A percentile compares a stretch with the other conserved stretches of the same genome.
Evolutionary conservation across 2,797 vertebrate genomes (phyloP).

Genomic region (Tadarida brasiliensis): DNA sequence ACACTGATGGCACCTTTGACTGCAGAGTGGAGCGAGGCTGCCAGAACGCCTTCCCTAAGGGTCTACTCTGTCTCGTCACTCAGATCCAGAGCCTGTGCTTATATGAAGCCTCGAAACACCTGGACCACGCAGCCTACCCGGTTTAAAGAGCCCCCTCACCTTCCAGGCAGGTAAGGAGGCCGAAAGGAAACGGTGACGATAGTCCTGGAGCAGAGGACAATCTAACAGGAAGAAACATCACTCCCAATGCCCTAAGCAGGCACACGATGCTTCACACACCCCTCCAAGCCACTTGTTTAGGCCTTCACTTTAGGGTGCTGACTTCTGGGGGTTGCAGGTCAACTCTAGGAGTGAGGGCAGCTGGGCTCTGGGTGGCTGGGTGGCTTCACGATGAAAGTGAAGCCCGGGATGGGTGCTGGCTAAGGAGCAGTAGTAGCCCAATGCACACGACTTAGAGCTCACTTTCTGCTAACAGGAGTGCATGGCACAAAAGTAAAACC

Average conservation of each 20-base stretch:
- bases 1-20: too few relatives aligned
- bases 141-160: background rate
- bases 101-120: background rate
- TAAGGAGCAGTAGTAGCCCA: background rate
- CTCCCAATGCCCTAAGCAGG: background rate
- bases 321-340: background rate
- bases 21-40: background rate
- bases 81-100: background rate
- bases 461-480: background rate
- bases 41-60: background rate
- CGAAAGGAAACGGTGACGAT: fast-evolving
- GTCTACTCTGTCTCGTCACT: background rate
- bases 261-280: background rate
- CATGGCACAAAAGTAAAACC: background rate
- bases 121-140: background rate
- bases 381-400: background rate
- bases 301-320: background rate
- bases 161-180: background rate
- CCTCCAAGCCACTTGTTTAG: background rate
- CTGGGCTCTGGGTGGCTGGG: background rate
- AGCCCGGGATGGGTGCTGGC: background rate
- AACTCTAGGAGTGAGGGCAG: background rate
- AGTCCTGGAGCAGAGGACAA: background rate
- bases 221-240: background rate
- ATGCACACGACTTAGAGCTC: background rate